Conservation (phyloP, 2,113 vertebrate species). For the Spheniscus mendiculus region DNA sequence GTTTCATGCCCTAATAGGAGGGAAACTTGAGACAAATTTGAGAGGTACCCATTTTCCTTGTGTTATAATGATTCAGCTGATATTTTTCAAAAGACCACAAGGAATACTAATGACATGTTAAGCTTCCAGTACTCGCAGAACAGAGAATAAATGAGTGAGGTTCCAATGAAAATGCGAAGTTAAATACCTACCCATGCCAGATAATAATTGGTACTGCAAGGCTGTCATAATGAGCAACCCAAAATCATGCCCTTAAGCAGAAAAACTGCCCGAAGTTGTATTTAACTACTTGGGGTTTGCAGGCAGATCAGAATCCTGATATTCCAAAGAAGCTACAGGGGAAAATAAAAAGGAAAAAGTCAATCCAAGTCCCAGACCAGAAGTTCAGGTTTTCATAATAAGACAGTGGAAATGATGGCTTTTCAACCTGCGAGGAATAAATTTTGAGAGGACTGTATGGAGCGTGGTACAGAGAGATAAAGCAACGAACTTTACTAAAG, state of each 20-base stretch:
- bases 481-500: neutral
- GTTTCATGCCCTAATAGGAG: conserved; percentile 3
- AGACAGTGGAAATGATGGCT: neutral
- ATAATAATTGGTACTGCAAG: neutral
- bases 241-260: neutral
- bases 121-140: neutral
- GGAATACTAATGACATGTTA: conserved; percentile 1
- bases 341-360: neutral
- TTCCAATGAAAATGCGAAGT: conserved; percentile 7
- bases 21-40: neutral
- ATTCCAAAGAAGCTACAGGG: neutral
- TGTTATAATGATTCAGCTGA: neutral
- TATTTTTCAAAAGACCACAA: conserved; percentile 29
- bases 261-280: neutral
- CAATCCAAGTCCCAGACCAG: neutral
- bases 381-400: neutral
- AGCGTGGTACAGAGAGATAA: neutral
- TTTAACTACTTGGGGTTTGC: neutral
- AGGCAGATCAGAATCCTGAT: neutral
- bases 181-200: neutral
- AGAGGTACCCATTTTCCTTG: neutral
- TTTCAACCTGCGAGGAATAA: neutral
- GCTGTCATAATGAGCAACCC: neutral
- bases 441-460: neutral
- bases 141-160: neutral